Evolutionary conservation across 2,888 invertebrate species (phyloP).

Genomic region (Eilema depressum): DNA sequence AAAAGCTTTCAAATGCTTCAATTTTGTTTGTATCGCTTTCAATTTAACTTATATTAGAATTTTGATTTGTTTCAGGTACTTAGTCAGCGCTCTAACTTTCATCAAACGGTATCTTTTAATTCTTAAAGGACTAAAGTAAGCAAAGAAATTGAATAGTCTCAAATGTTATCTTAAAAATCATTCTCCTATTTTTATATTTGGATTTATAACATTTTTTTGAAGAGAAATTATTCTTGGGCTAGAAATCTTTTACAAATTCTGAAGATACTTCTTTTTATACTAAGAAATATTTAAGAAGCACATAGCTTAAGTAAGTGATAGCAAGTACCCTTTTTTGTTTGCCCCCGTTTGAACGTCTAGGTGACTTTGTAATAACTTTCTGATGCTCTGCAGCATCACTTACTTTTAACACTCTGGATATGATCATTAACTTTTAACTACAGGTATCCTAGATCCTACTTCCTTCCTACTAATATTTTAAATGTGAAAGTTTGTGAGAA

Average conservation of each 20-base stretch:
- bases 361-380: no score
- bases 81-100: constrained; percentile 23
- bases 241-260: background rate
- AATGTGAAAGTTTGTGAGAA: no score
- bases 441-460: no score
- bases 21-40: constrained; percentile 26
- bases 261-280: background rate
- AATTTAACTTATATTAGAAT: constrained; percentile 43
- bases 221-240: background rate
- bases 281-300: no score
- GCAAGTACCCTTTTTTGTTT: no score
- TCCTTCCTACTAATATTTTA: no score
- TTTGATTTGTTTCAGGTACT: constrained; percentile 53
- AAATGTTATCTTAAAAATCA: constrained; percentile 11
- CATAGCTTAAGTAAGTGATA: no score
- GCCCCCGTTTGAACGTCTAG: no score
- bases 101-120: constrained; percentile 26
- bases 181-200: background rate
- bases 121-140: constrained; percentile 34
- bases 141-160: constrained; percentile 29
- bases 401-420: no score
- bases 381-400: no score
- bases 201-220: background rate
- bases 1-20: constrained; percentile 12
- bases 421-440: no score